phyloP scores from a whole-genome alignment of 2,797 vertebrate species.

The Apodemus agrarius region DNA sequence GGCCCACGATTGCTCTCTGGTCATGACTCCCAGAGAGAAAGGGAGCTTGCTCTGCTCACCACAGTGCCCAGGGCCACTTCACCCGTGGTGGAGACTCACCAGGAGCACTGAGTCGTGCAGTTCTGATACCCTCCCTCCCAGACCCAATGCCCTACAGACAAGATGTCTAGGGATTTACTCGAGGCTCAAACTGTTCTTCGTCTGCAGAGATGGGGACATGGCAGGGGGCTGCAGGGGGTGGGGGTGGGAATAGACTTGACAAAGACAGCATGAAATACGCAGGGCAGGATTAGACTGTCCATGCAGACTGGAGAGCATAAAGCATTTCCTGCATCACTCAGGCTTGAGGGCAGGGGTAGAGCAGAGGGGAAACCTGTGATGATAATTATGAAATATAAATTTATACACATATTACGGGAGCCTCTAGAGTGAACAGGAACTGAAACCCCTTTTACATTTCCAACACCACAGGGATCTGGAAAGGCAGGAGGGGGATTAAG shows the following conservation, averaged over 20 bases:
- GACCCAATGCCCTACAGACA: not conserved
- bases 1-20: not conserved
- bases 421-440: not conserved
- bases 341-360: conserved; percentile 64
- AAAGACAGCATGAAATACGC: conserved; percentile 70
- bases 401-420: conserved; percentile 47
- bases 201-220: not conserved
- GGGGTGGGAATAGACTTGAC: not conserved
- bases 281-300: conserved; percentile 71
- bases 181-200: not conserved
- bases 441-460: conserved; percentile 29
- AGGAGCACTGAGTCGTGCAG: not conserved
- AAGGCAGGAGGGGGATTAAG: conserved; percentile 66
- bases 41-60: not conserved
- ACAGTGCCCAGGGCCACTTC: not conserved
- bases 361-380: conserved; percentile 67
- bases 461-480: conserved; percentile 51
- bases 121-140: not conserved
- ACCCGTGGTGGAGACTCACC: not conserved
- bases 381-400: conserved; percentile 77
- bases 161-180: not conserved
- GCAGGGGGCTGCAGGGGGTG: not conserved
- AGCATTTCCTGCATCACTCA: conserved; percentile 64
- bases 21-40: not conserved
- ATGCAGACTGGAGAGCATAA: conserved; percentile 52